Base-by-base conservation (phyloP, 2,888 invertebrate genomes). In the Aleiodes alternator region DNA sequence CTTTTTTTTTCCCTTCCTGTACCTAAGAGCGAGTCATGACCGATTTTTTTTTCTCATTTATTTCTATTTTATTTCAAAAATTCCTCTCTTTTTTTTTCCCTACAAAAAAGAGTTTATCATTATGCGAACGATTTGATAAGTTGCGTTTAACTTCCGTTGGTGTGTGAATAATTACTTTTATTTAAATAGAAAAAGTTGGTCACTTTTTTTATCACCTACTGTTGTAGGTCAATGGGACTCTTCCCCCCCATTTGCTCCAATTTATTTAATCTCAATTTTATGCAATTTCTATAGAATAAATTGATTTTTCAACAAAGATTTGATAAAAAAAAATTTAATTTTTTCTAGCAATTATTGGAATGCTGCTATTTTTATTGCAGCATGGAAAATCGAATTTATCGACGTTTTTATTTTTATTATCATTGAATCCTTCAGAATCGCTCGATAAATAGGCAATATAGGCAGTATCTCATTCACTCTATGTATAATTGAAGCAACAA, bases 1-100 rank as follows among this genome's bases (percentile, higher is more conserved):
- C 50, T 76, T 71, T 38, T 57, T 76, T 71, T 38, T 23, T 53
- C 14, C 23, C 23, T 34, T 70, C 23, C 43, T 61, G 50, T 53
- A 55, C 29, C 57, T 55, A 57, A 23, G 57, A 69, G 68, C 38
- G 38, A 68, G 50, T 31, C 12, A 50, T 55, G 68, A 76, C 69
- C 68, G 72, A 76, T 51, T 61, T 61, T 34, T 48, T 43, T 64
- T 55, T 34, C 3, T 34, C 16, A 50, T 29, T 64, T 11, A 29
- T 14, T 11, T 31, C 14, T 14, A 61, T 4, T 9, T 61, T 43
- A n/a, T 14, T 38, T 43, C 43, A 0, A 6, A 7, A n/a, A 43
- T 43, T 1, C 43, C 5, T 23, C 23, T 23, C 23, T 43, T 64
- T 55, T 34, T 34, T 34, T 6, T 34, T 23, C 48, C 56, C 16